Evolutionary conservation across 2,113 vertebrate species (phyloP).

Genomic region (Mormoops blainvillei): DNA sequence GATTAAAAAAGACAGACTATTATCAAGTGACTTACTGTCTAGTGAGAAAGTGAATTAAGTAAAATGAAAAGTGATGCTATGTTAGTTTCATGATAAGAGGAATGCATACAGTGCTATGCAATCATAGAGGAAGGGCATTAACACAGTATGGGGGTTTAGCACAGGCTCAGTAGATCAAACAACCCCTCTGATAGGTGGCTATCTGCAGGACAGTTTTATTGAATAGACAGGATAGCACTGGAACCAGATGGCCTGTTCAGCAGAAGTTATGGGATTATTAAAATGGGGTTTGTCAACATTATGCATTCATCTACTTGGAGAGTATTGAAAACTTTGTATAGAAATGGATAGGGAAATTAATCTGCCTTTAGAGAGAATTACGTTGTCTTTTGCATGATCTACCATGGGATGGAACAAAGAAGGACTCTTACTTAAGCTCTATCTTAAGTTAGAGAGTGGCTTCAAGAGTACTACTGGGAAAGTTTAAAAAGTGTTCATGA

Average conservation of each 20-base stretch:
- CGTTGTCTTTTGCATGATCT: not conserved
- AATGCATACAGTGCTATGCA: not conserved
- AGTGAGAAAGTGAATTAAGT: not conserved
- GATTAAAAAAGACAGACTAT: not conserved
- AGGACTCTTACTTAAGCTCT: not conserved
- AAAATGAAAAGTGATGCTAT: not conserved
- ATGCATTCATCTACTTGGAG: not conserved
- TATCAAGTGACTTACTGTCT: not conserved
- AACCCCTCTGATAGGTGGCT: not conserved
- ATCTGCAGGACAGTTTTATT: not conserved
- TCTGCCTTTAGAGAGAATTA: not conserved
- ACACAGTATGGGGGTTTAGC: not conserved
- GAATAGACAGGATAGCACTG: not conserved
- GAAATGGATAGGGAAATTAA: not conserved
- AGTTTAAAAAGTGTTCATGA: not conserved
- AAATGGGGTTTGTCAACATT: not conserved
- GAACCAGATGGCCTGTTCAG: not conserved
- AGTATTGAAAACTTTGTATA: not conserved
- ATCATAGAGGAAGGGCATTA: not conserved
- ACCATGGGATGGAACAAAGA: not conserved
- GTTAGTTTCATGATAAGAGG: not conserved
- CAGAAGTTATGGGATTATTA: not conserved
- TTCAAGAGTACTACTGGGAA: not conserved
- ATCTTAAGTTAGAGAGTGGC: not conserved
- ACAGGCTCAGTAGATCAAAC: not conserved